A percentile compares a stretch with the other conserved stretches of the same genome.
Conservation (phyloP, 2,113 vertebrate genomes). For the Cisticola juncidis region DNA sequence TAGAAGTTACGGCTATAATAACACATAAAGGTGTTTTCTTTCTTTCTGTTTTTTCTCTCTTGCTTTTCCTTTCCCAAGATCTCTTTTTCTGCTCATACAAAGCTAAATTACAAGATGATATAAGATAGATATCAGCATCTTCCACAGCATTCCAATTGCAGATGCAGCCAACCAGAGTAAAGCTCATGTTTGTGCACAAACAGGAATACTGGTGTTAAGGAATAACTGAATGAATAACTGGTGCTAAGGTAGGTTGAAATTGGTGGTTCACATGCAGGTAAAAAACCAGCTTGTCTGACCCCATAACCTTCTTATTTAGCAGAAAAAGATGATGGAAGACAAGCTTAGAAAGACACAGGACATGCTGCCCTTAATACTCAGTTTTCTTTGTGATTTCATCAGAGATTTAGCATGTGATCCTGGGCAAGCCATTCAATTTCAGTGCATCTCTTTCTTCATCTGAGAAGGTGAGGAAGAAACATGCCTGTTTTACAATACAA, state of each 20-base stretch:
- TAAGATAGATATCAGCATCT: background rate
- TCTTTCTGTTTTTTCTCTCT: background rate
- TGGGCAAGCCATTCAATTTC: background rate
- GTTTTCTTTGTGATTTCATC: background rate
- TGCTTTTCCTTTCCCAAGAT: background rate
- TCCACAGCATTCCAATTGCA: background rate
- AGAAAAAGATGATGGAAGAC: background rate
- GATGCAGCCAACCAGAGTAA: background rate
- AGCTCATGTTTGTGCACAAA: background rate
- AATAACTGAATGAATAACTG: background rate
- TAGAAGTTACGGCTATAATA: background rate
- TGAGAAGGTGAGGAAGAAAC: background rate
- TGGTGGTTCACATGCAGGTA: background rate
- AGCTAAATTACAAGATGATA: background rate
- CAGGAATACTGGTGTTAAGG: background rate
- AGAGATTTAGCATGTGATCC: background rate
- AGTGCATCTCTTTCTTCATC: background rate
- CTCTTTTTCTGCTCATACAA: background rate
- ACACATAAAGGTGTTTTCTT: background rate
- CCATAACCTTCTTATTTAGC: background rate
- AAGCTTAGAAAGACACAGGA: background rate
- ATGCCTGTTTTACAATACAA: background rate
- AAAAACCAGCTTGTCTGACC: background rate
- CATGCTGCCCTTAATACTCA: background rate
- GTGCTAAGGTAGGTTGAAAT: background rate